Conservation (phyloP, 2,797 vertebrate species). For the Chelon labrosus region DNA sequence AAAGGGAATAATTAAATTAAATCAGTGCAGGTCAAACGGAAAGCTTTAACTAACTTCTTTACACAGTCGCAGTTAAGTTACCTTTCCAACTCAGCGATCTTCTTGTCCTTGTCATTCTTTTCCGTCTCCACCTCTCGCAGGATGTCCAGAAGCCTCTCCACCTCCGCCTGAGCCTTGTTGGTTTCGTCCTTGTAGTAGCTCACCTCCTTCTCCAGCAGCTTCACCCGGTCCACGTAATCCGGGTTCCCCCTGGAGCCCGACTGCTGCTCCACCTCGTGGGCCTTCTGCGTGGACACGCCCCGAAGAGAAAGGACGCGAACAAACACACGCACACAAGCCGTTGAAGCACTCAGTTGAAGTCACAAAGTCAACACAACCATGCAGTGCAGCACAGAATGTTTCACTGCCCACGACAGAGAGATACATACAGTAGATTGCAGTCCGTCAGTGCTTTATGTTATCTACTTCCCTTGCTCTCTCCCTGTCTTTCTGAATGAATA, state of each 20-base stretch:
- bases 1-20: background rate
- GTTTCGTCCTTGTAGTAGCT: constrained; percentile 95
- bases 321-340: constrained; percentile 23
- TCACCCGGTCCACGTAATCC: constrained; percentile 92
- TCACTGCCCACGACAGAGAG: constrained; percentile 47
- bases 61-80: constrained; percentile 59
- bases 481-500: constrained; percentile 54
- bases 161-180: constrained; percentile 93
- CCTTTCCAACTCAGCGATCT: constrained; percentile 98
- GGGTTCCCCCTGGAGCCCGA: constrained; percentile 89
- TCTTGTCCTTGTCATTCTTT: constrained; percentile 99
- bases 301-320: constrained; percentile 23
- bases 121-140: constrained; percentile 97
- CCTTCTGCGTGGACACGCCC: constrained; percentile 83
- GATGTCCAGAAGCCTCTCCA: constrained; percentile 97
- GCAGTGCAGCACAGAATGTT: constrained; percentile 26
- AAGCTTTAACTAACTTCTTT: background rate
- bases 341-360: constrained; percentile 38
- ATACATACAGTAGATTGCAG: constrained; percentile 43
- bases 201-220: constrained; percentile 96
- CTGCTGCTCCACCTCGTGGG: constrained; percentile 95
- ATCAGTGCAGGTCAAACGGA: background rate
- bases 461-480: constrained; percentile 27
- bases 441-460: constrained; percentile 44
- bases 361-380: constrained; percentile 9